Conservation (phyloP, 2,113 vertebrate genomes). For the Spea multiplicata region DNA sequence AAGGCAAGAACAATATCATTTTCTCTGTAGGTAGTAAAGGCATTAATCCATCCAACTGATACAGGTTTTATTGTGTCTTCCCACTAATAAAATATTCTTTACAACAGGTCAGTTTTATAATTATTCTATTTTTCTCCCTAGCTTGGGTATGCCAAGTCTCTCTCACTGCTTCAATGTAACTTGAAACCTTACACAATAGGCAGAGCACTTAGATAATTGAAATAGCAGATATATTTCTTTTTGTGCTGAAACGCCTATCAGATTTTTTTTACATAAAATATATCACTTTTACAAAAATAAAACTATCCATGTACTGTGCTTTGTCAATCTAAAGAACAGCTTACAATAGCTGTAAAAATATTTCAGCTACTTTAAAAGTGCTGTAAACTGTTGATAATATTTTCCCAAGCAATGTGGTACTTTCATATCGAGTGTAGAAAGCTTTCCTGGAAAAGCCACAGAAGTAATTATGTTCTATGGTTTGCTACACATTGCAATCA, state of each 20-base stretch:
- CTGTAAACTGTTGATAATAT: constrained; percentile 27
- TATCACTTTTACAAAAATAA: constrained; percentile 2
- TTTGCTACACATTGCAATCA: background rate
- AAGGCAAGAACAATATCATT: no score
- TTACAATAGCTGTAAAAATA: constrained; percentile 36
- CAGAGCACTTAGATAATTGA: background rate
- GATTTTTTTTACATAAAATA: background rate
- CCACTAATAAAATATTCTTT: background rate
- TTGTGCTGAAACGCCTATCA: background rate
- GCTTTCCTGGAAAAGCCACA: constrained; percentile 38
- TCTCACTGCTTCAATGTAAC: background rate
- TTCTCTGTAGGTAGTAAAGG: no score
- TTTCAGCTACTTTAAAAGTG: constrained; percentile 35
- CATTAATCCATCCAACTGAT: no score
- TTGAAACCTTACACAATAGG: background rate
- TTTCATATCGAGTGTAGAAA: constrained; percentile 27
- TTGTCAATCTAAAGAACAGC: constrained; percentile 21
- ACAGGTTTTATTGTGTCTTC: background rate
- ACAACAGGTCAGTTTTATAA: background rate
- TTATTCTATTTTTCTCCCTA: background rate
- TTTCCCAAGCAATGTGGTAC: constrained; percentile 34
- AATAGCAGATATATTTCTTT: background rate
- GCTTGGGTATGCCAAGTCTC: background rate
- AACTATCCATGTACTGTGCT: background rate
- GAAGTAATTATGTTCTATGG: background rate